Conservation (phyloP, 2,797 vertebrate species). For the Labroides dimidiatus region DNA sequence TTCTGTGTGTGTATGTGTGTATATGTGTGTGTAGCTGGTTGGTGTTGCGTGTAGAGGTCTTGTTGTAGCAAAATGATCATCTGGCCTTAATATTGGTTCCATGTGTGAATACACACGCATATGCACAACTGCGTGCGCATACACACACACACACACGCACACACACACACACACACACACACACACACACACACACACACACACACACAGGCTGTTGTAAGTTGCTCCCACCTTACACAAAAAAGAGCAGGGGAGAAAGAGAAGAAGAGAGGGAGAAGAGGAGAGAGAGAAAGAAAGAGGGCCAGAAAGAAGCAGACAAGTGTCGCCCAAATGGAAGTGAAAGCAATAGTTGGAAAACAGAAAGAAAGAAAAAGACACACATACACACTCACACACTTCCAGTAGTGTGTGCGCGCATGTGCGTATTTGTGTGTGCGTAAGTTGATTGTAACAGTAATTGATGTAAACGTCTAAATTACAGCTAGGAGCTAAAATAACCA, state of each 20-base stretch:
- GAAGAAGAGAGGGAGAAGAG: constrained; percentile 18
- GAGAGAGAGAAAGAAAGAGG: constrained; percentile 10
- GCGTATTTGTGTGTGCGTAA: constrained; percentile 69
- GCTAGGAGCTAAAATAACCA: constrained; percentile 84
- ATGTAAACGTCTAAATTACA: constrained; percentile 86
- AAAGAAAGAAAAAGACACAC: constrained; percentile 37
- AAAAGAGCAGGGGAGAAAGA: neutral
- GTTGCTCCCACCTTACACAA: constrained; percentile 72
- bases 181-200: too few relatives aligned
- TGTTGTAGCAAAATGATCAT: constrained; percentile 83
- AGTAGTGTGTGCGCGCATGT: constrained; percentile 57
- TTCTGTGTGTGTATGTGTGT: constrained; percentile 32
- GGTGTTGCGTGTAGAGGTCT: constrained; percentile 81
- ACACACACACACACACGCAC: constrained; percentile 21
- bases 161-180: constrained; percentile 12
- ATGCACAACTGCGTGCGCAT: constrained; percentile 25
- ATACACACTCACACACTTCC: constrained; percentile 15
- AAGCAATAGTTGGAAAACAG: constrained; percentile 47
- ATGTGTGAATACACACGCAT: constrained; percentile 73
- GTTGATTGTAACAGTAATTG: constrained; percentile 84
- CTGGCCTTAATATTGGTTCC: constrained; percentile 82
- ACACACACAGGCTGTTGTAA: constrained; percentile 52
- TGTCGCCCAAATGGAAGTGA: constrained; percentile 33
- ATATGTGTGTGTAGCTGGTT: constrained; percentile 50
- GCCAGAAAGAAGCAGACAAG: constrained; percentile 42